phyloP scores from a whole-genome alignment of 2,888 invertebrate species.

The Athripsodes cinereus region DNA sequence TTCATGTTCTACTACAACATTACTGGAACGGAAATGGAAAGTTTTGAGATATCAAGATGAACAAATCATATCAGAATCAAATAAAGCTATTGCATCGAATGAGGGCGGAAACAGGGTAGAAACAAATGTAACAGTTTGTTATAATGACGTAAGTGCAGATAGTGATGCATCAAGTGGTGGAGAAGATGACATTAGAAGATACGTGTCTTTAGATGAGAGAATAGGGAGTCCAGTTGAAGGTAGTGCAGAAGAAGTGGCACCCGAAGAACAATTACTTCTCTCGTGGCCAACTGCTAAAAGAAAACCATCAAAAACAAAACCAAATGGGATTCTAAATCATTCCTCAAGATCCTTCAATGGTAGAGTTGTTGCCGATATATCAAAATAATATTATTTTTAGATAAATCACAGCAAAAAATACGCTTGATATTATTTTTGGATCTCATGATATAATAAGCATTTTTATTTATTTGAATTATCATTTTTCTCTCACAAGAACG shows the following conservation, averaged over 20 bases:
- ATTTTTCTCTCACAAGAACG: no score
- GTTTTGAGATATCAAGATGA: slow-evolving; percentile 30
- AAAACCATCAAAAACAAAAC: slow-evolving; percentile 18
- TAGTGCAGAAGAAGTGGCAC: slow-evolving; percentile 28
- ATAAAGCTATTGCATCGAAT: slow-evolving; percentile 33
- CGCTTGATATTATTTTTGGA: slow-evolving; percentile 1
- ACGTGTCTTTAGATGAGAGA: slow-evolving; percentile 36
- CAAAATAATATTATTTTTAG: slow-evolving; percentile 4
- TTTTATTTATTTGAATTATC: neutral
- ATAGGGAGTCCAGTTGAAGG: slow-evolving; percentile 33
- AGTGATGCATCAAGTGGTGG: slow-evolving; percentile 45
- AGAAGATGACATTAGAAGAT: slow-evolving; percentile 36
- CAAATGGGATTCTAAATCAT: slow-evolving; percentile 21
- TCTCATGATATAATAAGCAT: neutral
- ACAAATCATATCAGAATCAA: slow-evolving; percentile 28
- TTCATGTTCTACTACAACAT: slow-evolving; percentile 37
- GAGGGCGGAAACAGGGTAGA: slow-evolving; percentile 10
- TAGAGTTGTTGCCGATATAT: slow-evolving; percentile 14
- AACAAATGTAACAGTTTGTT: slow-evolving; percentile 5
- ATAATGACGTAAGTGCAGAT: slow-evolving; percentile 29
- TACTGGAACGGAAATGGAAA: slow-evolving; percentile 40
- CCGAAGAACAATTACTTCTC: slow-evolving; percentile 49
- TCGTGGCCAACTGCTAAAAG: slow-evolving; percentile 47
- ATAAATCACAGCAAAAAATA: no score
- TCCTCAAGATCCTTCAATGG: slow-evolving; percentile 14